Evolutionary conservation across 2,797 vertebrate species (phyloP), one percentile per base, ranked within the genome.

Genomic region (Enteromius radiatus): DNA sequence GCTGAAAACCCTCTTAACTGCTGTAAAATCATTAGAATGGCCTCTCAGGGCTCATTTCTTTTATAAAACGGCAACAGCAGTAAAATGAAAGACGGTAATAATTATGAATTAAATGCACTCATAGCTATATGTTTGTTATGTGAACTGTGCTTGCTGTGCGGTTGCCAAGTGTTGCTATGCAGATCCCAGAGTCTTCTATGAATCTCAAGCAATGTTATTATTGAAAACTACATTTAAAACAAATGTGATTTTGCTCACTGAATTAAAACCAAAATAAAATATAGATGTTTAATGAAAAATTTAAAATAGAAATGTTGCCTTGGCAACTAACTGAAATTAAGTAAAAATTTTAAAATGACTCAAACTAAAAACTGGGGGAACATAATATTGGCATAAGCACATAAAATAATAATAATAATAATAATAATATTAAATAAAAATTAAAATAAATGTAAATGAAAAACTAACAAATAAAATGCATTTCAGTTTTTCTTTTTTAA

Each of bases 21-120:
- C 71, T 26, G 14, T 75, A 75, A 75, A 75, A 56, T 56, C 49
- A 41, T 38, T 75, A 75, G 14, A 73, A 26, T 54, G 52, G 33
- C 31, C 71, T 56, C 71, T 56, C 14, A 6, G 33, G 49, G 49
- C 33, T 75, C n/a, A 5, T 56, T 38, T 56, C 71, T 75, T 56
- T 75, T 26, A 38, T 26, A 75, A 56, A 75, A 56, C 2, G 12
- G 33, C 33, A 56, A 75, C 21, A 38, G n/a, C 52, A 38, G 33
- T 75, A 4, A 52, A 52, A 52, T 75, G 21, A 23, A 75, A 38
- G 52, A 56, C 56, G 7, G 54, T 38, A 10, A 38, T 38, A 41
- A 56, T 75, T 56, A 38, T 75, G 7, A 75, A 56, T 38, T 56
- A 56, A 75, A 47, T 28, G 43, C 26, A 70, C 47, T 70, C 26